Conservation (phyloP, 2,113 vertebrate species). For the Hoplias malabaricus region DNA sequence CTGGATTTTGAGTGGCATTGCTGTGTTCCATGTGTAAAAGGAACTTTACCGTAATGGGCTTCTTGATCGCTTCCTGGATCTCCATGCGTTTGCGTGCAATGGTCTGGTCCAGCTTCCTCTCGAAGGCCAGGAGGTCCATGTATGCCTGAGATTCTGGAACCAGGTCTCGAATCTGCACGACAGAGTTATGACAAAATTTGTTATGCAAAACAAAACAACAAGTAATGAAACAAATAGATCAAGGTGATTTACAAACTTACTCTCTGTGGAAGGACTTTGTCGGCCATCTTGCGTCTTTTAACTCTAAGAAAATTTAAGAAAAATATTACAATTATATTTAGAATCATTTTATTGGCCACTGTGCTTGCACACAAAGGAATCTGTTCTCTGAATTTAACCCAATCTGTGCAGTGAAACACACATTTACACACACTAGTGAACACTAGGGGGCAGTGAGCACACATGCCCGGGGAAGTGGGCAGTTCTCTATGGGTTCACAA, state of each 20-base stretch:
- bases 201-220: neutral
- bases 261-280: conserved; percentile 97
- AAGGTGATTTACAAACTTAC: conserved; percentile 68
- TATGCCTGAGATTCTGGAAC: conserved; percentile 98
- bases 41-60: conserved; percentile 86
- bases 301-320: too few relatives aligned
- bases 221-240: neutral
- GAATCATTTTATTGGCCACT: too few relatives aligned
- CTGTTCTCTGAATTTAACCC: too few relatives aligned
- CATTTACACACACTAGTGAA: too few relatives aligned
- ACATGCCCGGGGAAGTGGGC: too few relatives aligned
- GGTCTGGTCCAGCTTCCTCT: conserved; percentile 97
- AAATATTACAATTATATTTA: too few relatives aligned
- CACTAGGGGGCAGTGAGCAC: too few relatives aligned
- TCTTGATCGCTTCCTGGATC: conserved; percentile 99
- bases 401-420: too few relatives aligned
- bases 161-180: conserved; percentile 88
- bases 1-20: too few relatives aligned
- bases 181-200: neutral
- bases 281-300: conserved; percentile 97
- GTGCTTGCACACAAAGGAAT: too few relatives aligned
- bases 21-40: neutral
- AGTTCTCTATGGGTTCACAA: too few relatives aligned
- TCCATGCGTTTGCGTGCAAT: conserved; percentile 98
- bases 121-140: conserved; percentile 98